Evolutionary conservation across 53 echinoderm and acorn worm genomes (phyloP).

Genomic region (Henricia sp.): DNA sequence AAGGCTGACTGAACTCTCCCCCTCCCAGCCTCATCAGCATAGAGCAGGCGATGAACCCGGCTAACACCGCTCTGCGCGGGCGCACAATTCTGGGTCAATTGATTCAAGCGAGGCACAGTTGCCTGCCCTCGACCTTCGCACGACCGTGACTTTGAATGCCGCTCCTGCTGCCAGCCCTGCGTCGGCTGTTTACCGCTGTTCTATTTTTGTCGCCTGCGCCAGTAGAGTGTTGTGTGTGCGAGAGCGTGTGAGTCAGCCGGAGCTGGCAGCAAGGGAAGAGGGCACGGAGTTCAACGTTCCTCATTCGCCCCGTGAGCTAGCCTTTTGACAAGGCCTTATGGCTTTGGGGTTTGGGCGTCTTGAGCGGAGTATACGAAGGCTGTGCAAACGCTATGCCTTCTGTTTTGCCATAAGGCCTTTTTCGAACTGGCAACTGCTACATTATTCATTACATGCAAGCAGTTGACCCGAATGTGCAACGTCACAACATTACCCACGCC

Average conservation of each 20-base stretch:
- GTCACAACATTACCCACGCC: too few relatives aligned
- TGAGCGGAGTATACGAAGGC: too few relatives aligned
- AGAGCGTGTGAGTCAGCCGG: conserved; percentile 44
- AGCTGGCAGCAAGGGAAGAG: background rate
- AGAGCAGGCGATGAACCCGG: conserved; percentile 54
- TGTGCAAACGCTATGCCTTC: too few relatives aligned
- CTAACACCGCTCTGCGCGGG: conserved; percentile 32
- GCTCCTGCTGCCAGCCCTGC: conserved; percentile 40
- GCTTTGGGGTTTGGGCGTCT: too few relatives aligned
- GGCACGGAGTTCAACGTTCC: conserved; percentile 50
- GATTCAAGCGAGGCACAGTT: conserved; percentile 70
- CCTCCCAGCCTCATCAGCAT: conserved; percentile 40
- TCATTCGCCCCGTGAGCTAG: conserved; percentile 19
- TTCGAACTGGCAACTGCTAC: too few relatives aligned
- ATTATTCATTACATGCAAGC: too few relatives aligned
- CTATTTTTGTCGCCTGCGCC: conserved; percentile 73
- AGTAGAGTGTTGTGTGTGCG: conserved; percentile 46
- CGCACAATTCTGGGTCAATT: conserved; percentile 65
- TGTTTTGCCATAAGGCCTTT: too few relatives aligned
- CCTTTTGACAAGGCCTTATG: too few relatives aligned
- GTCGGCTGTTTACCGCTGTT: conserved; percentile 67
- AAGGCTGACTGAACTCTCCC: conserved; percentile 42
- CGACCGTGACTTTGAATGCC: conserved; percentile 90
- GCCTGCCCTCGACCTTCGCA: conserved; percentile 86
- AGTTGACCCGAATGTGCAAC: too few relatives aligned